Percentiles rank a stretch among this genome's conserved stretches.
phyloP scores from a whole-genome alignment of 2,113 vertebrate genomes.

The Megaceryle maxima region DNA sequence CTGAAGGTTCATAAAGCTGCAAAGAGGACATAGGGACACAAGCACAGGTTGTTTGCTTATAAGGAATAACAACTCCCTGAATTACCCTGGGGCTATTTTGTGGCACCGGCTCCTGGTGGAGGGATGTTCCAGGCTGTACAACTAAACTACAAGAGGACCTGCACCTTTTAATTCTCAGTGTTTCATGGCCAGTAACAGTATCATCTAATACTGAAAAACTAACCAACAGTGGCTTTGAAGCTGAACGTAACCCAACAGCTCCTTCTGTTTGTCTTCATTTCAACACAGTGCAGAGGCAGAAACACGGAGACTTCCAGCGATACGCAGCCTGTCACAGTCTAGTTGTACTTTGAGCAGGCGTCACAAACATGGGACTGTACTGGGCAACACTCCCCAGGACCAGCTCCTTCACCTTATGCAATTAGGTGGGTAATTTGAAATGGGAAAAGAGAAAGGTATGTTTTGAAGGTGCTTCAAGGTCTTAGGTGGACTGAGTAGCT shows the following conservation, averaged over 20 bases:
- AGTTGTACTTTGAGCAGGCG: background rate
- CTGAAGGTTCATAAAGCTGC: background rate
- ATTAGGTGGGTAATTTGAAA: background rate
- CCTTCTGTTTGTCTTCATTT: background rate
- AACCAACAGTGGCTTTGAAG: background rate
- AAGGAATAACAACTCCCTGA: background rate
- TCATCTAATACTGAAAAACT: background rate
- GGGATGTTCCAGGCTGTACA: background rate
- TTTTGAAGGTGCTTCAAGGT: background rate
- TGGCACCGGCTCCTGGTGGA: background rate
- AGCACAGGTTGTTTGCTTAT: background rate
- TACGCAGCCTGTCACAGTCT: background rate
- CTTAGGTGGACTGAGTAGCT: background rate
- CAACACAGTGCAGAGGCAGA: background rate
- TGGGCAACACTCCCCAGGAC: rapidly evolving
- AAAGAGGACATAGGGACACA: background rate
- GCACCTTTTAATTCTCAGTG: background rate
- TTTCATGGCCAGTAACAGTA: background rate
- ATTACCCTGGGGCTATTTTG: background rate
- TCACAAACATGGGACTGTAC: background rate
- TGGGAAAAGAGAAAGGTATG: background rate
- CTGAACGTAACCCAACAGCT: background rate
- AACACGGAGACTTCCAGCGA: background rate
- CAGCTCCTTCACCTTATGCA: background rate
- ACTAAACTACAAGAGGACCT: background rate